A percentile compares a stretch with the other conserved stretches of the same genome.
These are phyloP conservation scores for Epinotia bilunana DNA, from an alignment of 2,888 invertebrate species.

Conservation along the genomic window DNA sequence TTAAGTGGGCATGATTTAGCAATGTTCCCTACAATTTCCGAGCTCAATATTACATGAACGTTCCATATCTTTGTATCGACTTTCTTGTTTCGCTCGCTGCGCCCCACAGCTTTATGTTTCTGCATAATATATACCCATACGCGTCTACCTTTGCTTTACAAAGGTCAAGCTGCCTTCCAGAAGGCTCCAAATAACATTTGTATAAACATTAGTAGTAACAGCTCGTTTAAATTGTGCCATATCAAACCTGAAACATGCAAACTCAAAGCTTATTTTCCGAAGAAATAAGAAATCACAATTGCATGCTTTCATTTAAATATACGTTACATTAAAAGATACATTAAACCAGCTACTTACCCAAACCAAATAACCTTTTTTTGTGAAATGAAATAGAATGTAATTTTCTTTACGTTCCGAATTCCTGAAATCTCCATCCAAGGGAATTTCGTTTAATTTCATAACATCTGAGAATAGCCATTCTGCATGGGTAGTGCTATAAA, in stretches of 20 bases:
- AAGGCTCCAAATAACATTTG: conserved; percentile 26
- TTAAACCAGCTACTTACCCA: neutral
- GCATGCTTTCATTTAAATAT: conserved; percentile 4
- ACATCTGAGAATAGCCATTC: neutral
- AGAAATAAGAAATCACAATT: neutral
- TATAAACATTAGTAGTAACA: neutral
- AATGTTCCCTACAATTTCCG: conserved; percentile 46
- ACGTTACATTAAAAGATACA: conserved; percentile 3
- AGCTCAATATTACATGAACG: conserved; percentile 59
- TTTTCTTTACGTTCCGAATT: neutral
- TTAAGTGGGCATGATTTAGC: conserved; percentile 47
- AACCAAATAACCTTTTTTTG: neutral
- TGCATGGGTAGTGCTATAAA: neutral
- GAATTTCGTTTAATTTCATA: neutral
- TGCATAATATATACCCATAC: conserved; percentile 43
- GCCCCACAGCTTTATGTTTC: conserved; percentile 41
- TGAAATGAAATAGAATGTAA: neutral
- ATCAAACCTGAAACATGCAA: neutral
- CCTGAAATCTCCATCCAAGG: neutral
- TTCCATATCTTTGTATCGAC: conserved; percentile 50
- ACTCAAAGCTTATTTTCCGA: neutral
- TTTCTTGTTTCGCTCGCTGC: conserved; percentile 46
- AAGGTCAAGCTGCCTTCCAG: conserved; percentile 38
- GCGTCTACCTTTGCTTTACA: conserved; percentile 32
- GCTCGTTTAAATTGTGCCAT: neutral